Base-by-base conservation (phyloP, 2,113 vertebrate species). In the Cephalopholis sonnerati region DNA sequence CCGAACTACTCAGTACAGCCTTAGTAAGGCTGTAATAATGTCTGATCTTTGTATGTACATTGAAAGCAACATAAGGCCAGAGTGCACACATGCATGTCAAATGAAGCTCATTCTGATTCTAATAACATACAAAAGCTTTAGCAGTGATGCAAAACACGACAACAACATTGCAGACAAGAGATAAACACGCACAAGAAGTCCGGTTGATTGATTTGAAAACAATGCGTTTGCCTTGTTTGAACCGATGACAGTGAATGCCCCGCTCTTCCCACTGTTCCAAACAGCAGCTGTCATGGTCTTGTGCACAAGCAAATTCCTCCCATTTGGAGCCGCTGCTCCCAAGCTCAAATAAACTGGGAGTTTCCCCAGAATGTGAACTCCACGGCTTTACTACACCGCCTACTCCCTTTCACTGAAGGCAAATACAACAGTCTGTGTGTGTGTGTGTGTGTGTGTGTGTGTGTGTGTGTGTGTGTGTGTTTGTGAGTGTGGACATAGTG, bases 321-420 rank as follows among this genome's bases (percentile, higher is more conserved):
- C 91, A 22, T 85, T 67, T 72, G 90, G 85, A 86, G 91, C 39
- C 87, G 84, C 89, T 83, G 72, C 73, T 74, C 58, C 65, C 61
- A 83, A 87, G 77, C 72, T 80, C 50, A 72, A 39, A n/a, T 68
- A 74, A 70, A 32, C 62, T 84, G 92, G 91, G 93, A 90, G 89
- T 92, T 93, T 89, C 92, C 32, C 87, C 90, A 79, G 63, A 77
- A 86, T 87, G 66, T 64, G 73, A 87, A 59, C 76, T 44, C 70
- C 59, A 65, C 53, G n/a, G 73, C 57, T 76, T 63, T 57, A 82
- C 81, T 71, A 63, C 46, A n/a, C 53, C 29, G 71, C 29, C 53
- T 17, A 5, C 74, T 82, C 22, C 0, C 54, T 25, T 67, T 77
- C 81, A 85, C 81, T 58, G 13, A 29, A 58, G 27, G 7, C 57